Evolutionary conservation across 2,888 invertebrate genomes (phyloP), one percentile per base, ranked within the genome.

Genomic region (Drosophila yooni): DNA sequence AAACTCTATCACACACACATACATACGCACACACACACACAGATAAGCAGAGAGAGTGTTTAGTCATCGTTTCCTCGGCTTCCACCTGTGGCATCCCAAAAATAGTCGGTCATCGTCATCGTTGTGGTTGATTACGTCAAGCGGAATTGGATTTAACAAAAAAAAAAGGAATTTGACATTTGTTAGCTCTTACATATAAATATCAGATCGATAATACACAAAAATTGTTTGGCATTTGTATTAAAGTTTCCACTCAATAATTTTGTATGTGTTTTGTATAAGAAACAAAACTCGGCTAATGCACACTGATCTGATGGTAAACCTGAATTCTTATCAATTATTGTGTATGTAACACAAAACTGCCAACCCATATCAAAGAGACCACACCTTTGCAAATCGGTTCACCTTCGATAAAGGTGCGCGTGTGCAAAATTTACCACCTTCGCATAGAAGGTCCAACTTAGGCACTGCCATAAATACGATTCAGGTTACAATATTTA

Each of bases 51-150:
- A 10, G 25, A 18, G 33, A 64, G 31, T 66, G 63, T 6, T 27
- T 15, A 51, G 70, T 63, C 59, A 48, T 60, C 31, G 46, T 31
- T 43, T 53, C 15, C 46, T 43, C 40, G 57, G n/a, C 50, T 57
- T 73, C 74, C 82, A 81, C 82, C 79, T 81, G 82, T 78, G 74
- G 79, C 79, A 29, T 67, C 18, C 46, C 29, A 33, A 33, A 58
- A 68, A 46, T 57, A 46, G 79, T 66, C 63, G 21, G 46, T 38
- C 62, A 66, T 36, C 38, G 29, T 43, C 43, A 27, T 13, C 36
- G 34, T 50, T 59, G 38, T 53, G 29, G 21, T 18, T 33, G 27
- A 69, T 68, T 48, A 48, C 67, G 48, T 54, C 58, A 50, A 36
- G 5, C 10, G 15, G 25, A 46, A 60, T 27, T 46, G 29, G 15